These are phyloP conservation scores for Aleadryas rufinucha DNA, from an alignment of 2,113 vertebrate genomes.

Conservation along the genomic window DNA sequence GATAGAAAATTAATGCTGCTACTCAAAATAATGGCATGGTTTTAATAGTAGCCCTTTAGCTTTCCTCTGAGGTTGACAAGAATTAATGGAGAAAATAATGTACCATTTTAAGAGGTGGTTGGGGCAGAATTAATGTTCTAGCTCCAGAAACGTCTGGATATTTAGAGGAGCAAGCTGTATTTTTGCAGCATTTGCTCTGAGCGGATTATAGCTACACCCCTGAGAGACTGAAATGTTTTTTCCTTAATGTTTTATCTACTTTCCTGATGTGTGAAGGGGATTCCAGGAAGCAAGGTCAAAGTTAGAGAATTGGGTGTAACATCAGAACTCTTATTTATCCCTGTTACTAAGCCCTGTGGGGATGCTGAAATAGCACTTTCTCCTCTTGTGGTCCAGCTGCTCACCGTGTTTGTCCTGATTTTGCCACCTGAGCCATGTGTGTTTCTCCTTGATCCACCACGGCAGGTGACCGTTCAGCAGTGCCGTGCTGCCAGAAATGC, in stretches of 20 bases:
- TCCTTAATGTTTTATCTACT: background rate
- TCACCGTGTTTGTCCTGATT: background rate
- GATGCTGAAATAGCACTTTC: background rate
- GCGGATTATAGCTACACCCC: background rate
- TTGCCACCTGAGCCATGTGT: background rate
- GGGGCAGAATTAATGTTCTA: background rate
- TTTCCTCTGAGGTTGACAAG: background rate
- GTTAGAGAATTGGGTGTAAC: background rate
- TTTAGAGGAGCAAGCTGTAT: background rate
- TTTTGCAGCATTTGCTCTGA: background rate
- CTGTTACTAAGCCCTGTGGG: background rate
- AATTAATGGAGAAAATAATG: background rate
- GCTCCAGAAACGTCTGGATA: background rate
- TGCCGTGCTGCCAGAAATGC: conserved; percentile 73
- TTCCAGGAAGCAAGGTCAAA: background rate
- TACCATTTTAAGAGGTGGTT: background rate
- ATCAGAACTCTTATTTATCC: background rate
- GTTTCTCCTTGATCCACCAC: conserved; percentile 39
- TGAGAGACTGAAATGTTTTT: background rate
- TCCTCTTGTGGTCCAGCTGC: background rate
- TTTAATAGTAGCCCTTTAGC: background rate
- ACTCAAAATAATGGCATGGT: background rate
- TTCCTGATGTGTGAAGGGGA: background rate
- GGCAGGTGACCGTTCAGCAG: conserved; percentile 68
- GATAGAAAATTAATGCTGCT: background rate